These are phyloP conservation scores for Onchidella celtica DNA, from an alignment of 2,888 invertebrate genomes.

Conservation along the genomic window DNA sequence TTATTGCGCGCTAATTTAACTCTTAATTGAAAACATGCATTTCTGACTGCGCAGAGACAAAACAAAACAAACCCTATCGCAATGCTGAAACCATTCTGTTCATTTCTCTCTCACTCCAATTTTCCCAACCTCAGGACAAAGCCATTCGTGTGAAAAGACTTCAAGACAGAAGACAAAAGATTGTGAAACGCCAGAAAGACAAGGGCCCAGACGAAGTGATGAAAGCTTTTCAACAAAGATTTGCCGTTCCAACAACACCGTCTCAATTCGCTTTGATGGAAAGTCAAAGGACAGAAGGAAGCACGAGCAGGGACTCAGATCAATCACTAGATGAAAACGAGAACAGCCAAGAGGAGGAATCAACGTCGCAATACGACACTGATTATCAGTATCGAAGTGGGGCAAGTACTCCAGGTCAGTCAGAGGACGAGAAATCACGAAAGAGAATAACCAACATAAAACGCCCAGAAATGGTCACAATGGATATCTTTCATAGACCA, in stretches of 20 bases:
- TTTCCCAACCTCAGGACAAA: constrained; percentile 39
- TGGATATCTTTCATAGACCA: constrained; percentile 42
- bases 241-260: neutral
- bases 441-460: neutral
- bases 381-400: constrained; percentile 33
- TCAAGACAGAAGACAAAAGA: constrained; percentile 16
- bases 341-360: constrained; percentile 17
- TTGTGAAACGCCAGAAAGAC: constrained; percentile 9
- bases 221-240: constrained; percentile 26
- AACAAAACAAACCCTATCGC: no score
- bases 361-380: constrained; percentile 38
- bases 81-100: neutral
- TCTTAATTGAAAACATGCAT: no score
- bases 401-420: constrained; percentile 2
- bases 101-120: no score
- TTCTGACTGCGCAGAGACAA: no score
- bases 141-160: constrained; percentile 24
- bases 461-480: constrained; percentile 20
- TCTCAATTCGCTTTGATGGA: neutral
- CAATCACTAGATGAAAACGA: neutral
- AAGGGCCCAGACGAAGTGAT: constrained; percentile 23
- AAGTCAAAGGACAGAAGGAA: neutral
- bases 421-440: constrained; percentile 23
- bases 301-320: neutral
- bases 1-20: no score